Evolutionary conservation across 2,888 invertebrate species (phyloP).

Genomic region (Camponotus fellah): DNA sequence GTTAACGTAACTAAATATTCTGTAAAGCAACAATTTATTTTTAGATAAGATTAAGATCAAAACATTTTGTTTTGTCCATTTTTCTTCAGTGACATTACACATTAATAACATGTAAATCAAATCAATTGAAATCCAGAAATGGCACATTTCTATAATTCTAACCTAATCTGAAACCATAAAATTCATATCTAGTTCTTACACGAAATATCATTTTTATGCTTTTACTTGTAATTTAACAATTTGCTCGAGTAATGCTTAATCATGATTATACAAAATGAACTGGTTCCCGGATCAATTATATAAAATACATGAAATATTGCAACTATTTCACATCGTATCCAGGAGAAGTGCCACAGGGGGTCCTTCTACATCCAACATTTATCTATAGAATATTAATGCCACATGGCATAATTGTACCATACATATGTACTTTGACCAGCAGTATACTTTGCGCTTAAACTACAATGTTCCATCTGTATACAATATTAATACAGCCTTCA

Average conservation of each 20-base stretch:
- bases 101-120: background rate
- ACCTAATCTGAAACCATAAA: background rate
- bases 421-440: background rate
- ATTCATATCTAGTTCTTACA: background rate
- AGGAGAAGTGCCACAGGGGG: background rate
- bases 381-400: background rate
- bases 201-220: background rate
- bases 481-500: background rate
- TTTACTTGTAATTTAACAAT: background rate
- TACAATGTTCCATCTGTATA: background rate
- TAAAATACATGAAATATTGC: background rate
- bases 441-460: background rate
- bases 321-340: background rate
- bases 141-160: conserved; percentile 14
- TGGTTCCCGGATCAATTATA: background rate
- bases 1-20: background rate
- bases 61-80: background rate
- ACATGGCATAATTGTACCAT: background rate
- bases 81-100: background rate
- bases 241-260: background rate
- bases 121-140: background rate
- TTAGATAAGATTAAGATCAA: background rate
- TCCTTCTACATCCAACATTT: background rate
- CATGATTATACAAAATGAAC: background rate
- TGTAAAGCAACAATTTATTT: background rate